phyloP scores from a whole-genome alignment of 2,888 invertebrate species.

The Phorcus lineatus region DNA sequence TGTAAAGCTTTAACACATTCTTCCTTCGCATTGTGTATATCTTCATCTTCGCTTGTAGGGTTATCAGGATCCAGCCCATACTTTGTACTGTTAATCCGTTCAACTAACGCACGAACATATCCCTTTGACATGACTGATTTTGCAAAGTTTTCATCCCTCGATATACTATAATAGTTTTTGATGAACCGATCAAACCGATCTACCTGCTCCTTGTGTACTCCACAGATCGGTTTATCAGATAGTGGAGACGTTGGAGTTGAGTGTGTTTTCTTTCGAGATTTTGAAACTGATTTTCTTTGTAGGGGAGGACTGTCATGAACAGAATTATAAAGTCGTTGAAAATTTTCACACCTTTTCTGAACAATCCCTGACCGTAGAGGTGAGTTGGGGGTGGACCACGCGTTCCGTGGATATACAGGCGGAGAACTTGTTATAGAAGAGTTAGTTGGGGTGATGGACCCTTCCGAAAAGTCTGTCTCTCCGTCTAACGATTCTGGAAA shows the following conservation, averaged over 20 bases:
- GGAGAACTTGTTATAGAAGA: constrained; percentile 19
- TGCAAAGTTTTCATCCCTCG: constrained; percentile 51
- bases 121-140: constrained; percentile 56
- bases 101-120: constrained; percentile 61
- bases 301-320: constrained; percentile 18
- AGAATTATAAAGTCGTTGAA: constrained; percentile 47
- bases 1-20: background rate
- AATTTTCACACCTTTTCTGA: constrained; percentile 53
- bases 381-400: constrained; percentile 58
- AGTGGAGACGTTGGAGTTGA: constrained; percentile 42
- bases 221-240: background rate
- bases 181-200: constrained; percentile 32
- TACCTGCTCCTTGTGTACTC: background rate
- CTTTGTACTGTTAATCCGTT: constrained; percentile 48
- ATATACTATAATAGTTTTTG: constrained; percentile 38
- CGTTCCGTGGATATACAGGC: background rate
- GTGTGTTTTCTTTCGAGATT: background rate
- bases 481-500: constrained; percentile 23
- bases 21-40: background rate
- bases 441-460: constrained; percentile 19
- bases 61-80: background rate
- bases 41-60: background rate
- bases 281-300: background rate
- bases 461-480: constrained; percentile 13
- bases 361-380: constrained; percentile 61